Base-by-base conservation (phyloP, 2,888 invertebrate genomes). In the Automeris io region DNA sequence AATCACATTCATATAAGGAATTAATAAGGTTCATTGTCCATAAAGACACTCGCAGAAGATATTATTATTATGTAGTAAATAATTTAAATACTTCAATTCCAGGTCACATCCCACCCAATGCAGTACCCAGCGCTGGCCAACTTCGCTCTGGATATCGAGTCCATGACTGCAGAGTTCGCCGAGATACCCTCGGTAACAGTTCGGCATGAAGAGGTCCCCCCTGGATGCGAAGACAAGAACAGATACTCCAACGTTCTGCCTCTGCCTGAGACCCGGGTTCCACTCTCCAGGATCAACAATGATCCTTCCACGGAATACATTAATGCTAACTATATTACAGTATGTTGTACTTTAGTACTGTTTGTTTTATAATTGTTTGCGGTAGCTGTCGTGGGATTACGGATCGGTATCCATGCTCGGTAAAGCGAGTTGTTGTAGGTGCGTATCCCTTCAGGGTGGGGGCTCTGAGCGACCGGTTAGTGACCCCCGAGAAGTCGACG, bases 171-270 rank as follows among this genome's bases (percentile, higher is more conserved):
- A 6, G 97, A 97, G 75, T 97, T 95, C 62, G 82, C 91, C 0
- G 91, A 92, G 65, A 92, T 96, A 43, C 95, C 95, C 1, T 92
- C 93, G 45, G 91, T 95, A 23, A 90, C 91, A 1, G 93, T 93
- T 0, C 88, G 91, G 18, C 91, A 93, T 12, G 95, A 94, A 55
- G 95, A 96, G 62, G 90, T 96, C 35, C 96, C 96, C 0, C 87
- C 90, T 0, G 97, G 96, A 1, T 95, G 95, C 46, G 97, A 97
- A 64, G 91, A 93, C 45, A 97, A 96, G 77, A 97, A 98, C 81
- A 81, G 90, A 35, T 98, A 96, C 81, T 95, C 97, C 41, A 97
- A 98, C 75, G 95, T 97, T n/a, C 92, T 97, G 52, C 97, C 97
- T 37, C 89, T 96, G 52, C 96, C 96, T 19, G 96, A 96, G 75